Evolutionary conservation across 2,888 invertebrate species (phyloP).

Genomic region (Heliconius sara): DNA sequence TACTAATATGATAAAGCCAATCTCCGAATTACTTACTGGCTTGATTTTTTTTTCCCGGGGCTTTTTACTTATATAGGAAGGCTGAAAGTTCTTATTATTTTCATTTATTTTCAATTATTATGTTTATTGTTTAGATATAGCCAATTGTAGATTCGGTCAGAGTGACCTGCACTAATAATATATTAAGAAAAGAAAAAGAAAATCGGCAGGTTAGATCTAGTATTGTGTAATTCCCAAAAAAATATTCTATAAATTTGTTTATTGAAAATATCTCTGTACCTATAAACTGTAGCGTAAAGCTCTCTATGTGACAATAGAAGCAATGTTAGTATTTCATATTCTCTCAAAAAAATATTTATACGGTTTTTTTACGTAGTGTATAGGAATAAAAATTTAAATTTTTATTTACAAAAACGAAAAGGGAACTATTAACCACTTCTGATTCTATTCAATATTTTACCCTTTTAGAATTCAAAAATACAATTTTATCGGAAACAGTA

Average conservation of each 20-base stretch:
- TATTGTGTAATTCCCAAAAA: background rate
- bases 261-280: background rate
- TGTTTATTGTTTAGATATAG: too few species aligned
- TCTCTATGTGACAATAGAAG: background rate
- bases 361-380: background rate
- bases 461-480: conserved; percentile 15
- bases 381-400: background rate
- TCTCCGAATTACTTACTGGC: too few species aligned
- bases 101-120: too few species aligned
- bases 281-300: background rate
- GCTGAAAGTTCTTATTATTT: too few species aligned
- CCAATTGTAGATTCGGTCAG: too few species aligned
- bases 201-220: background rate
- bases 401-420: background rate
- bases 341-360: background rate
- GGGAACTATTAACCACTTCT: background rate
- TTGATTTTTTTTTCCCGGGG: too few species aligned
- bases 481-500: conserved; percentile 16
- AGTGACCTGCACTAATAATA: too few species aligned
- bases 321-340: background rate
- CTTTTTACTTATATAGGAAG: too few species aligned
- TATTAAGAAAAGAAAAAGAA: background rate
- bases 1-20: too few species aligned
- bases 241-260: background rate
- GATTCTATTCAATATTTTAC: conserved; percentile 8